Evolutionary conservation across 2,113 vertebrate genomes (phyloP), one percentile per base, ranked within the genome.

Genomic region (Etheostoma spectabile): DNA sequence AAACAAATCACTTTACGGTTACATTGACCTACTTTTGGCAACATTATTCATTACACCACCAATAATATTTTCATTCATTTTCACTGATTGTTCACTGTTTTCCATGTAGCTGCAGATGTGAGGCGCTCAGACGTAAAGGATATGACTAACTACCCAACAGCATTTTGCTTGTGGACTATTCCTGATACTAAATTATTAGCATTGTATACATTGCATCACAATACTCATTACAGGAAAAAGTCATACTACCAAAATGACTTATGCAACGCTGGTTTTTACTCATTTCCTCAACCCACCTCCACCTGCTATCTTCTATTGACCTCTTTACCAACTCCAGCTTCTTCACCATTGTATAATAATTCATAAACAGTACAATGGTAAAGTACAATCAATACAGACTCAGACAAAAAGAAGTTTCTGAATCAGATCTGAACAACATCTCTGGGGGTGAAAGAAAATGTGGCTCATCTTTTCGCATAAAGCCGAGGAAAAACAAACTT

Each of bases 401-500:
- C 46, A 45, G 42, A 74, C 15, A 16, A 27, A n/a, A 1, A 27
- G 12, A 46, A 33, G 21, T n/a, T 27, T 61, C 62, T 51, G 48
- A 1, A 42, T 59, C 56, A 67, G 49, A 35, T 57, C 68, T 59
- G 48, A 65, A 61, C 30, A 77, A 14, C 64, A 49, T 51, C 21
- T 69, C n/a, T 42, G 60, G 42, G 14, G 62, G 59, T 8, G 14
- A 49, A 68, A 24, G 53, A 49, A 48, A 60, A 61, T 13, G 30
- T 38, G 6, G 53, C 81, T 83, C 35, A 46, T 13, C 45, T 85
- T 72, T 83, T 55, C 22, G 33, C 46, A 56, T 46, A 6, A 30
- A 71, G 5, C 14, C 19, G 3, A 27, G 3, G 27, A 1, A 27
- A 16, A 24, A 24, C 42, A 21, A 27, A 49, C 22, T 21, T 14